Evolutionary conservation across 1,140 invertebrate genomes (phyloP), one percentile per base, ranked within the genome.

Genomic region (Cyphomyrmex costatus): DNA sequence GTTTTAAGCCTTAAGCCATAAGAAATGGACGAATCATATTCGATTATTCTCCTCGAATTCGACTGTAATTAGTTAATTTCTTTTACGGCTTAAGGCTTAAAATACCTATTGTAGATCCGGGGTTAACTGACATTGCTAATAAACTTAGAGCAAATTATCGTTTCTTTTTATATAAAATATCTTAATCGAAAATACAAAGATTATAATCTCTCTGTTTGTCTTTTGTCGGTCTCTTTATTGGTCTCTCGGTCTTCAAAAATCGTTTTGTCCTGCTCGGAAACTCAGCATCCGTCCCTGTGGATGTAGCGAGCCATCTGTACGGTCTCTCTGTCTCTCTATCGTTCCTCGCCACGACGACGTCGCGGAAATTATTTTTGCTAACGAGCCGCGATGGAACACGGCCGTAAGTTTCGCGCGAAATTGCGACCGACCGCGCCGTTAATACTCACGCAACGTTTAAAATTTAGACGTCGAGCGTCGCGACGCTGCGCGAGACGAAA

Each of bases 351-450:
- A 24, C 3, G 51, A 24, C 3, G 51, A 33, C 78, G 78, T 82
- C 30, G 46, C 27, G 58, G 30, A 78, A 86, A 91, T 91, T 91
- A 91, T 91, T 91, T 91, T 91, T 91, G 90, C 90, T 91, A 91
- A 91, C 90, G 90, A 91, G 90, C 74, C 86, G 80, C 88, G 88
- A 90, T 89, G 76, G 68, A 30, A 70, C 86, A 24, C 58, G 87
- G 84, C 80, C 90, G 85, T 91, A 91, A 90, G 89, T 91, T 88
- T 82, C 70, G 68, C 58, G 77, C 74, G 86, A 90, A 89, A 91
- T 89, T 91, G 90, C 89, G 86, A 86, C 73, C 87, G 68, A 71
- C 73, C 87, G 63, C 78, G 65, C 73, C 79, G 84, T 87, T 90
- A 88, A 91, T 88, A 85, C 74, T 87, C 89, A 53, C 70, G 82